Conservation (phyloP, 2,797 vertebrate species). For the Gobionotothen gibberifrons region DNA sequence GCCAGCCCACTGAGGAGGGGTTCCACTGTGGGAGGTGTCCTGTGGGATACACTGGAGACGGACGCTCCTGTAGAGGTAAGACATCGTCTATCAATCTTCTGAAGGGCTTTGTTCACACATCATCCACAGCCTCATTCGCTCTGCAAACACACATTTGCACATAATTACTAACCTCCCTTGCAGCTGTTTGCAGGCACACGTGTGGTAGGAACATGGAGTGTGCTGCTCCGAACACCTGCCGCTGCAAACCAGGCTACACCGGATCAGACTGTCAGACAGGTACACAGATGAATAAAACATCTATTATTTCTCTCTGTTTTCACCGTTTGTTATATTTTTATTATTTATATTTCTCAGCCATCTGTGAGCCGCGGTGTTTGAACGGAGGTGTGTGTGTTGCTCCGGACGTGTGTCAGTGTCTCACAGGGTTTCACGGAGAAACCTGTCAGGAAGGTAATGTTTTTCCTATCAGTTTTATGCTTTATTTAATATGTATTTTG, state of each 20-base stretch:
- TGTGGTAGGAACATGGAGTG: constrained; percentile 85
- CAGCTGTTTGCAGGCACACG: constrained; percentile 80
- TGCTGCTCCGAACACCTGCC: constrained; percentile 79
- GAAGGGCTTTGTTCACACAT: too few relatives aligned
- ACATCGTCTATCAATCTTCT: too few relatives aligned
- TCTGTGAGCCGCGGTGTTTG: constrained; percentile 71
- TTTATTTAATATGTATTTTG: too few relatives aligned
- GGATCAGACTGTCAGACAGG: constrained; percentile 77
- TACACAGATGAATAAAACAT: constrained; percentile 29
- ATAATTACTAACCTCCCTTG: neutral
- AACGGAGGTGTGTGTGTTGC: constrained; percentile 66
- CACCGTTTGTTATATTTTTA: neutral
- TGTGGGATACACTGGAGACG: constrained; percentile 81
- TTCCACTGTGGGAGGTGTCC: constrained; percentile 84
- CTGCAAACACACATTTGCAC: too few relatives aligned
- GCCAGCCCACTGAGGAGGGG: constrained; percentile 47
- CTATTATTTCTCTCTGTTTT: too few relatives aligned
- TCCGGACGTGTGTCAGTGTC: constrained; percentile 75
- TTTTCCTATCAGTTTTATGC: too few relatives aligned
- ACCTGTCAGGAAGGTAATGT: constrained; percentile 74
- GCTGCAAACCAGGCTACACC: constrained; percentile 79
- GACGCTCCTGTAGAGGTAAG: constrained; percentile 82
- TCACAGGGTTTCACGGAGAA: constrained; percentile 75
- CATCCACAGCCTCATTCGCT: too few relatives aligned
- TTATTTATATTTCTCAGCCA: constrained; percentile 53